A percentile compares a stretch with the other conserved stretches of the same genome.
These are phyloP conservation scores for Triops cancriformis DNA, from an alignment of 1,140 invertebrate genomes.

Conservation along the genomic window DNA sequence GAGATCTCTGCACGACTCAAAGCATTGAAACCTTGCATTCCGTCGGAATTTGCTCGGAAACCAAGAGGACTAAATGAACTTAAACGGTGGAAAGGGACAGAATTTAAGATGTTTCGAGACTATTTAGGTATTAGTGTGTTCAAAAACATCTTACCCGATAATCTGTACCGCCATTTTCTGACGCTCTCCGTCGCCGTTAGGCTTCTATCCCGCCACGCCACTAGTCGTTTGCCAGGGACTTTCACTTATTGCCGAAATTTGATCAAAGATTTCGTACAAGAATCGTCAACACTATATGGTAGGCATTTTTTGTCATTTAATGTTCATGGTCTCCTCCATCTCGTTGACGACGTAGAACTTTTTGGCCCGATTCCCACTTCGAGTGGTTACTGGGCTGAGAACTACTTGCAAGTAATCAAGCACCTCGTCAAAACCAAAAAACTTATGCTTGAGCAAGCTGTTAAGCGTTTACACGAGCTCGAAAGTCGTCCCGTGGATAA, in stretches of 20 bases:
- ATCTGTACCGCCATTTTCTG: neutral
- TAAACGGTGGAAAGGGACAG: too few species aligned
- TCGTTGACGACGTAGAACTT: conserved; percentile 1
- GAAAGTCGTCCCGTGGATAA: neutral
- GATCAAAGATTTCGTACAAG: neutral
- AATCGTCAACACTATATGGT: conserved; percentile 10
- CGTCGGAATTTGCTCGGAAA: neutral
- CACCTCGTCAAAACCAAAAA: too few species aligned
- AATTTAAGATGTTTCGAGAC: neutral
- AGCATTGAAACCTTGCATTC: neutral
- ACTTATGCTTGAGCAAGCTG: too few species aligned
- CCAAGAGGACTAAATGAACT: neutral
- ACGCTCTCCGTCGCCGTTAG: neutral
- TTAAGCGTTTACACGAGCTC: neutral
- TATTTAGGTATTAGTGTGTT: neutral
- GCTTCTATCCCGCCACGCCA: neutral
- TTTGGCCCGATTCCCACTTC: neutral
- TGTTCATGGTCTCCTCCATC: conserved; percentile 15
- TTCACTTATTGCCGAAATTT: neutral
- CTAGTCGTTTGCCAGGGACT: too few species aligned
- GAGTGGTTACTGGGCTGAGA: too few species aligned
- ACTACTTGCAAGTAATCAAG: too few species aligned
- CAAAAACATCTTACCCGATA: neutral
- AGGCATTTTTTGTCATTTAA: conserved; percentile 14
- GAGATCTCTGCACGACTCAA: neutral